phyloP scores from a whole-genome alignment of 2,113 vertebrate species.

The Puffinus mauretanicus region DNA sequence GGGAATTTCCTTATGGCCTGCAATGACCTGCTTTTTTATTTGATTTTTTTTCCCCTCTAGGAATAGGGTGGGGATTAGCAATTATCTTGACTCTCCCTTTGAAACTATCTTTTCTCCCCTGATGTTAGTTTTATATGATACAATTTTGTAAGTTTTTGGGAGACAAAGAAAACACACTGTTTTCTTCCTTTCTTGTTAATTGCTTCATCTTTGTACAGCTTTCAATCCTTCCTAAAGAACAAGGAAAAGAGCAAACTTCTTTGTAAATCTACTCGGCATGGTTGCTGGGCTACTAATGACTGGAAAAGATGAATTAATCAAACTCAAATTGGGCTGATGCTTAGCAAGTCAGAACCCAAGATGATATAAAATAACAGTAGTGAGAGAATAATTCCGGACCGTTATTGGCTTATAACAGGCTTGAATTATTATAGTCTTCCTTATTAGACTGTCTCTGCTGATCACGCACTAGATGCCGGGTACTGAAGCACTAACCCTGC shows the following conservation, averaged over 20 bases:
- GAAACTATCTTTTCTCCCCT: not conserved
- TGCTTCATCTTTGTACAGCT: not conserved
- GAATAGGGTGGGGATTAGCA: not conserved
- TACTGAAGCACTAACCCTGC: not conserved
- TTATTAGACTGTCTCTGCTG: not conserved
- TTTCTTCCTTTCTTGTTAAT: not conserved
- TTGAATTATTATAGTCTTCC: not conserved
- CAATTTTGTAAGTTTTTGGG: not conserved
- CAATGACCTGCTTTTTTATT: not conserved
- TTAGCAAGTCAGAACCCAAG: not conserved
- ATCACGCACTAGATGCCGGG: not conserved
- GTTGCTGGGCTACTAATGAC: not conserved
- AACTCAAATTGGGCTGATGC: not conserved
- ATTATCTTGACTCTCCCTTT: not conserved
- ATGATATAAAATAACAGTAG: not conserved
- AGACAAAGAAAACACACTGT: not conserved
- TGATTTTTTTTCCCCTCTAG: not conserved
- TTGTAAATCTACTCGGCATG: not conserved
- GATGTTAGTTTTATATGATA: not conserved
- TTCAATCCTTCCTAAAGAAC: not conserved
- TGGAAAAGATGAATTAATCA: not conserved
- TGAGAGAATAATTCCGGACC: not conserved
- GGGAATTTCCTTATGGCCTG: not conserved
- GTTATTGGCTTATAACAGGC: not conserved
- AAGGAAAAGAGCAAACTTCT: not conserved